Conservation (phyloP, 1,140 invertebrate species). For the Varroa destructor region DNA sequence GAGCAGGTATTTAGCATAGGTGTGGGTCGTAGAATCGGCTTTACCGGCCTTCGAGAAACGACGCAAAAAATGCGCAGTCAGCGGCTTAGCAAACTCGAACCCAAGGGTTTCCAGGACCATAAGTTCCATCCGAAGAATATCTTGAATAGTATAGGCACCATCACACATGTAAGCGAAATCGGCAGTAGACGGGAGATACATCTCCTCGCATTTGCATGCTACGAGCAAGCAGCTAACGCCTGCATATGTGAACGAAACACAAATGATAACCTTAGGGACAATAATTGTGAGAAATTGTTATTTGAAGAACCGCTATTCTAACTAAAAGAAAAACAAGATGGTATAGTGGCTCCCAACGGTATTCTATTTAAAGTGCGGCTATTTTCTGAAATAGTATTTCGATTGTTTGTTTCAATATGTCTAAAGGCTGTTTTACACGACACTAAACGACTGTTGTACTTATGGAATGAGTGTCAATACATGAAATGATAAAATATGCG, state of each 20-base stretch:
- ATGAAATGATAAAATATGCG: too few species aligned
- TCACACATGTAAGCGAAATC: conserved; percentile 89
- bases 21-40: conserved; percentile 57
- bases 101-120: conserved; percentile 58
- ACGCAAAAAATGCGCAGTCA: conserved; percentile 74
- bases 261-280: background rate
- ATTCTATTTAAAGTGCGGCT: too few species aligned
- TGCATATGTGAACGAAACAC: background rate
- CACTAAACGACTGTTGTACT: too few species aligned
- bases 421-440: too few species aligned
- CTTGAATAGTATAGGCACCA: conserved; percentile 61
- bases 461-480: too few species aligned
- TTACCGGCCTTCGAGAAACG: conserved; percentile 52
- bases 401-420: too few species aligned
- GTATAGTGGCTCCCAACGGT: too few species aligned
- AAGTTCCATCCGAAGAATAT: conserved; percentile 71
- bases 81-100: conserved; percentile 66
- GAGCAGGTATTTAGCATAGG: conserved; percentile 79
- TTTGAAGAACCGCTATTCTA: background rate
- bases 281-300: too few species aligned
- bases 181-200: conserved; percentile 66
- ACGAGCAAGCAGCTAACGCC: conserved; percentile 65
- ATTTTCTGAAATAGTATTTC: too few species aligned
- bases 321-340: too few species aligned
- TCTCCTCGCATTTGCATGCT: conserved; percentile 89